Base-by-base conservation (phyloP, 2,113 vertebrate species). In the Paralichthys olivaceus region DNA sequence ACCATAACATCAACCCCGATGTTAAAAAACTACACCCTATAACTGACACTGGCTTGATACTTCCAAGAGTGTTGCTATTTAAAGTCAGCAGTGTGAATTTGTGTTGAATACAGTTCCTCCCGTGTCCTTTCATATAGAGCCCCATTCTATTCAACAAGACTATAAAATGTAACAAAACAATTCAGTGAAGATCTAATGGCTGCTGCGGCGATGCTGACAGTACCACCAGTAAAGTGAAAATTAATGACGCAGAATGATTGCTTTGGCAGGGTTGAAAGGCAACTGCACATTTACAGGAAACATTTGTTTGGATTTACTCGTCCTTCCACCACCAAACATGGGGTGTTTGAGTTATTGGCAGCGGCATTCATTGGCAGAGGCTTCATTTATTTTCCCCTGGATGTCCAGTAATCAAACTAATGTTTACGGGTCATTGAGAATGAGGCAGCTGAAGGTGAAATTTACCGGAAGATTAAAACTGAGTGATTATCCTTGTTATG, bases 171-270 rank as follows among this genome's bases (percentile, higher is more conserved):
- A 64, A 58, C 58, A 70, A 62, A 76, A 73, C 54, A 72, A 76
- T 82, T 75, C 55, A 43, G 23, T 63, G 53, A 69, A 61, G 60
- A 83, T 22, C 11, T 34, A 66, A 69, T 57, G 68, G 56, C 72
- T 65, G 47, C 34, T 49, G 67, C 69, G 43, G n/a, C 54, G 64
- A 76, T 57, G 73, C 69, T 56, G 81, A 87, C 72, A 79, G 81
- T 64, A 34, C 70, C 23, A 77, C 34, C 84, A 75, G 69, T 55
- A 34, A 72, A 84, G 67, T 71, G 74, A 78, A 69, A 75, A 77
- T 75, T 88, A 88, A 87, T 75, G 85, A 82, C 61, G 85, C 80
- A 82, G 77, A 87, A 84, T 60, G 72, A 88, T 84, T 84, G 53
- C 76, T 82, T 73, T 86, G 79, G 86, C 86, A 70, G 64, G 64